Base-by-base conservation (phyloP, 2,797 vertebrate species). In the Crocidura indochinensis region DNA sequence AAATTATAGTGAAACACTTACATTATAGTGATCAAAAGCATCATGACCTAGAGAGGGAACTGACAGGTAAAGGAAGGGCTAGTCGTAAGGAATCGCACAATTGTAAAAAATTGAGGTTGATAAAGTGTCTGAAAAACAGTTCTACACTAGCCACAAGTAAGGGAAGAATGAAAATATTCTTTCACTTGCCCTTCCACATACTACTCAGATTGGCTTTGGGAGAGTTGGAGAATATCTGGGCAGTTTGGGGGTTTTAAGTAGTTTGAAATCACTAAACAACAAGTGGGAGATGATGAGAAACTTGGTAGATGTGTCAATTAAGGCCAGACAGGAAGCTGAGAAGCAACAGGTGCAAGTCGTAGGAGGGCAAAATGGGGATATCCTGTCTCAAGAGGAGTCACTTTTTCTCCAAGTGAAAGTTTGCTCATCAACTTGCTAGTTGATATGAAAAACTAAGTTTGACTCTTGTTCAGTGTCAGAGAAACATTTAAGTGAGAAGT, bases 401-500 rank as follows among this genome's bases (percentile, higher is more conserved):
- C 17, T 60, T 60, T 60, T 60, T 20, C 56, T 60, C 56, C 56
- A 60, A 20, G 7, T 60, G 56, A 60, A 15, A 53, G 51, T 53
- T 53, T 14, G 11, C 3, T 12, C 51, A 53, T 14, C 51, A 53
- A 14, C 51, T 53, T 53, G n/a, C 64, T 94, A 2, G 82, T 47
- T 85, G 56, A 4, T 10, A 14, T 29, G 73, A 92, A 79, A 75
- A 82, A 78, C 49, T 38, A 56, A 85, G 24, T 44, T 20, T 24
- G 31, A 60, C 7, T 83, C 0, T 68, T 83, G 79, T 2, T 91
- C 69, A 47, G 4, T 83, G 8, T 56, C 56, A 12, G 27, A 46
- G 71, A 90, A 22, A 46, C 56, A 69, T 88, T 94, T 87, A 92
- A 56, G 76, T 88, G 20, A 75, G 38, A 69, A 22, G 5, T 80